These are phyloP conservation scores for Acrobasis repandana DNA, from an alignment of 2,888 invertebrate species.

Conservation along the genomic window DNA sequence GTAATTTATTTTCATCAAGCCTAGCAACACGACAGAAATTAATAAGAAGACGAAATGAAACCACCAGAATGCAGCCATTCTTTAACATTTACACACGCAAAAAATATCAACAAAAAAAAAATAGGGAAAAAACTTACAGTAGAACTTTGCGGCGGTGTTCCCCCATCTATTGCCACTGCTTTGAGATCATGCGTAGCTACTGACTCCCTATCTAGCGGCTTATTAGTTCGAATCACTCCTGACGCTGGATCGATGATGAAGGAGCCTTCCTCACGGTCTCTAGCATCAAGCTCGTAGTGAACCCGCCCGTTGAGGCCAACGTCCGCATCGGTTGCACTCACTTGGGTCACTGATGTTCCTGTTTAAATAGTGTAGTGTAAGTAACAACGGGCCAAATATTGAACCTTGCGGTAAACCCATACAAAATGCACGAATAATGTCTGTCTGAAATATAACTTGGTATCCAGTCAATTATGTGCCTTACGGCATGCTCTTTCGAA, in stretches of 20 bases:
- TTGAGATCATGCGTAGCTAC: slow-evolving; percentile 92
- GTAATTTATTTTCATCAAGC: too few species aligned
- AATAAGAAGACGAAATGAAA: too few species aligned
- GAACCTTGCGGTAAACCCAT: slow-evolving; percentile 1
- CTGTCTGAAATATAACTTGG: not conserved
- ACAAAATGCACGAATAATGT: not conserved
- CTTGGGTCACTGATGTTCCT: slow-evolving; percentile 89
- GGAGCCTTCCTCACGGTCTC: slow-evolving; percentile 91
- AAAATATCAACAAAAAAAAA: too few species aligned
- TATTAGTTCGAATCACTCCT: slow-evolving; percentile 95
- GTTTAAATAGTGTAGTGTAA: slow-evolving; percentile 14
- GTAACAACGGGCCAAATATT: not conserved
- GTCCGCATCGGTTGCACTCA: slow-evolving; percentile 92
- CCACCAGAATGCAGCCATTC: too few species aligned
- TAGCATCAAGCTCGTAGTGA: slow-evolving; percentile 88
- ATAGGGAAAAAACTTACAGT: slow-evolving; percentile 51
- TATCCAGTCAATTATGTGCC: too few species aligned
- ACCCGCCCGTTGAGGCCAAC: slow-evolving; percentile 94
- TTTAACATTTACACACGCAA: too few species aligned
- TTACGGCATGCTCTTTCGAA: too few species aligned
- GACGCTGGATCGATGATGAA: slow-evolving; percentile 96
- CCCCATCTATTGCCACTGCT: slow-evolving; percentile 95
- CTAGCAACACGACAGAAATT: too few species aligned
- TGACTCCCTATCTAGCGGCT: slow-evolving; percentile 95
- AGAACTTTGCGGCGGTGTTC: slow-evolving; percentile 89